Base-by-base conservation (phyloP, 1,140 invertebrate genomes). In the Orius laevigatus region DNA sequence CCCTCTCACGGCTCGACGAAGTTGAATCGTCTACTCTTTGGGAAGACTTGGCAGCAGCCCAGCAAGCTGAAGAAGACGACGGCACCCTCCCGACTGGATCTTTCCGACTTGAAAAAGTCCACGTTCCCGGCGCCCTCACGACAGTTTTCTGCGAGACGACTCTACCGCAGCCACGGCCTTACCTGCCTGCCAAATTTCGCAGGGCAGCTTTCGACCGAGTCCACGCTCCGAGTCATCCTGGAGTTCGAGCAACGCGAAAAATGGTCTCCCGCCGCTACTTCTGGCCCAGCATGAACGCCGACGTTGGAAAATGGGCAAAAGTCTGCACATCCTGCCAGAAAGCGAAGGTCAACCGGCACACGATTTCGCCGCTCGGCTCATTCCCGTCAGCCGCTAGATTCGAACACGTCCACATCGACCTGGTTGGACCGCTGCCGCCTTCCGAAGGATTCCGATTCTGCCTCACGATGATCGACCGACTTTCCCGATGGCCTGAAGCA, bases 401-500 rank as follows among this genome's bases (percentile, higher is more conserved):
- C 46, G 36, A 55, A 1, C 62, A 68, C 47, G 53, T 72, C 0
- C 64, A 73, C 53, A 51, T 72, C 0, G 70, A 74, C 55, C 57
- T 74, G 1, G 56, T 68, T 8, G 61, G 62, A 11, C 67, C 62
- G 1, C 51, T 68, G 16, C 58, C 61, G 16, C 35, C 53, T 5
- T 60, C 58, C 3, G 31, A 63, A 6, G 64, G 59, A 14, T 19
- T 19, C 6, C 38, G 10, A 10, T 49, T 42, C 18, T 15, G 19
- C 8, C 50, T 72, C 0, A 71, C 69, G 1, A 56, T 60, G 10
- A 63, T 69, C 0, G 68, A 70, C 51, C 46, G 61, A 16, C 62
- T 56, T 46, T 67, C 69, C 4, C 48, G 63, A n/a, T 73, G 64
- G 65, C 65, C 62, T 0, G 67, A 69, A 56, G 62, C 63, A 2